Percentiles rank a stretch among this genome's conserved stretches.
Evolutionary conservation across 2,113 vertebrate genomes (phyloP).

Genomic region (Azemiops feae): DNA sequence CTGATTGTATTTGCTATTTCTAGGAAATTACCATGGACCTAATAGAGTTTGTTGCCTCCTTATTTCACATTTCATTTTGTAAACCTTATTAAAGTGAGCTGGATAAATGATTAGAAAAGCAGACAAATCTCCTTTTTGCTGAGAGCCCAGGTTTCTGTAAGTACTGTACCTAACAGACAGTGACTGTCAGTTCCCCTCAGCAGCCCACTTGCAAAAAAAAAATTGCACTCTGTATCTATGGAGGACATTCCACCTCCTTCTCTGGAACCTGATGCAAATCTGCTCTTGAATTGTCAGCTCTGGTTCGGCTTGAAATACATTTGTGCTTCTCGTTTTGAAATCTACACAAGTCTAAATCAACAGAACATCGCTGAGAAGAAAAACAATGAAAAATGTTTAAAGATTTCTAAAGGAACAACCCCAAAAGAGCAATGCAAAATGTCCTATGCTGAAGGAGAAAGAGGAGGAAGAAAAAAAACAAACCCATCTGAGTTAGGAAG

Average conservation of each 20-base stretch:
- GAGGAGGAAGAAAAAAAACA: background rate
- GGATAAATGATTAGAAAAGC: constrained; percentile 58
- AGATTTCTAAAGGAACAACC: background rate
- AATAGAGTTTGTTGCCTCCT: constrained; percentile 40
- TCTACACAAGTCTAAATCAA: background rate
- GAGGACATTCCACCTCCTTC: constrained; percentile 39
- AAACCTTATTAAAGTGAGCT: constrained; percentile 61
- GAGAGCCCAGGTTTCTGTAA: constrained; percentile 61
- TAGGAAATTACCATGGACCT: constrained; percentile 62
- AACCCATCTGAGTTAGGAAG: background rate
- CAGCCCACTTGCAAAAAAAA: constrained; percentile 63
- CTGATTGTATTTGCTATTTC: constrained; percentile 66
- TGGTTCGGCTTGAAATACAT: constrained; percentile 49
- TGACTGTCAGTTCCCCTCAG: constrained; percentile 59
- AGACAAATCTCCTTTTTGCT: constrained; percentile 64
- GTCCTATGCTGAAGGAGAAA: background rate
- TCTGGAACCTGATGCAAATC: constrained; percentile 57
- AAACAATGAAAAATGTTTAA: constrained; percentile 13
- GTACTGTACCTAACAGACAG: constrained; percentile 45
- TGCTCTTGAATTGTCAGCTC: constrained; percentile 53
- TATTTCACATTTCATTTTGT: constrained; percentile 32
- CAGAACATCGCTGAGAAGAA: background rate
- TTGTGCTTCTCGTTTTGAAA: constrained; percentile 12
- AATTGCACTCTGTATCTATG: constrained; percentile 67
- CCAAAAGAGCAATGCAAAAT: background rate